Base-by-base conservation (phyloP, 2,888 invertebrate species). In the Trissoscelio sp. region DNA sequence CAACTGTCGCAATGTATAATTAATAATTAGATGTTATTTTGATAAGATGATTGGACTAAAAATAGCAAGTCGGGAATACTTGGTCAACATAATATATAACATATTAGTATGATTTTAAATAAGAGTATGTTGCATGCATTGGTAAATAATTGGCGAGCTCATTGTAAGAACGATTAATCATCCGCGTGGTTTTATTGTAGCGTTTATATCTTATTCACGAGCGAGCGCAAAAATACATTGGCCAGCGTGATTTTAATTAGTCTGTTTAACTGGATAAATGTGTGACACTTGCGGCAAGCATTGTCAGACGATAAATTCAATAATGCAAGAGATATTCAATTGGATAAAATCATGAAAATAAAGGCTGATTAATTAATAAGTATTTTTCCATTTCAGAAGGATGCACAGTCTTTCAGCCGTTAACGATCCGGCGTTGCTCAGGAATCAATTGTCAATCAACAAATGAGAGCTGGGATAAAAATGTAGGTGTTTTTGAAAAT, bases 301-400 rank as follows among this genome's bases (percentile, higher is more conserved):
- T 67, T 67, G 55, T 67, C 67, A 34, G 48, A 48, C 46, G 73
- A 79, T 79, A 72, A 79, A 79, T 73, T 73, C 28, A 69, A 79
- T 53, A 55, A 57, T 44, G 48, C 53, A 55, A 31, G 37, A 62
- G 31, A 31, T 6, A 79, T 73, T 79, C 60, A 73, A 62, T 73
- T 67, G 67, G 79, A 79, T 79, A 79, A 79, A 67, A 14, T 39
- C 31, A 66, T 70, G 64, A 14, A 58, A 72, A 66, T 62, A 78
- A 57, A 16, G 57, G 39, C 57, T 58, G 53, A 66, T 79, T 72
- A 73, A 79, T 73, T 79, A 79, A 79, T 60, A 28, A 67, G 72
- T 73, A 67, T 73, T 79, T 66, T 79, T 79, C 72, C 67, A 73
- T 73, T 60, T 73, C 79, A 79, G 79, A 53, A 79, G 79, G 39